Evolutionary conservation across 2,888 invertebrate genomes (phyloP).

Genomic region (Rhyacophila evoluta): DNA sequence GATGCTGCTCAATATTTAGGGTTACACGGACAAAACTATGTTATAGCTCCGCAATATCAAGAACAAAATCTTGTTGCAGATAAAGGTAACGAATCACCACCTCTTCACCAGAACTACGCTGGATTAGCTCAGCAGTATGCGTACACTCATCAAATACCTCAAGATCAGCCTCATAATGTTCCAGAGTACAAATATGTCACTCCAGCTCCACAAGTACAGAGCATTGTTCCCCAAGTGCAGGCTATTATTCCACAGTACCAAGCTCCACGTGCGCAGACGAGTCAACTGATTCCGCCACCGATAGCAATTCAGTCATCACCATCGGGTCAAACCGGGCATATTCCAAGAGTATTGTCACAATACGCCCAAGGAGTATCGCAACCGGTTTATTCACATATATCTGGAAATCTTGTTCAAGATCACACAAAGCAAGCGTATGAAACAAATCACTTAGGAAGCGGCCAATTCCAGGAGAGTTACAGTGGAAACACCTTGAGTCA

Average conservation of each 20-base stretch:
- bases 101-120: constrained; percentile 56
- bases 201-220: constrained; percentile 56
- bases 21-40: constrained; percentile 29
- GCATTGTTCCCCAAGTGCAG: too few species aligned
- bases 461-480: constrained; percentile 59
- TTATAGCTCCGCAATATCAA: constrained; percentile 55
- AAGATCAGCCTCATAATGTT: constrained; percentile 59
- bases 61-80: constrained; percentile 59
- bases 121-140: constrained; percentile 57
- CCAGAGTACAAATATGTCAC: constrained; percentile 56
- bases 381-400: constrained; percentile 60
- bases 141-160: constrained; percentile 60
- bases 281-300: constrained; percentile 59
- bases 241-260: constrained; percentile 58
- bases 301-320: constrained; percentile 63
- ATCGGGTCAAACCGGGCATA: constrained; percentile 62
- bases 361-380: constrained; percentile 61
- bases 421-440: constrained; percentile 29
- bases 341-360: constrained; percentile 65
- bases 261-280: constrained; percentile 59
- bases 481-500: constrained; percentile 41
- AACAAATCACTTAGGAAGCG: constrained; percentile 50
- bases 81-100: constrained; percentile 58
- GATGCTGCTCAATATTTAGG: not conserved
- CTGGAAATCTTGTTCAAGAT: constrained; percentile 57